Conservation (phyloP, 1,140 invertebrate species). For the Pogonognathellus flavescens region DNA sequence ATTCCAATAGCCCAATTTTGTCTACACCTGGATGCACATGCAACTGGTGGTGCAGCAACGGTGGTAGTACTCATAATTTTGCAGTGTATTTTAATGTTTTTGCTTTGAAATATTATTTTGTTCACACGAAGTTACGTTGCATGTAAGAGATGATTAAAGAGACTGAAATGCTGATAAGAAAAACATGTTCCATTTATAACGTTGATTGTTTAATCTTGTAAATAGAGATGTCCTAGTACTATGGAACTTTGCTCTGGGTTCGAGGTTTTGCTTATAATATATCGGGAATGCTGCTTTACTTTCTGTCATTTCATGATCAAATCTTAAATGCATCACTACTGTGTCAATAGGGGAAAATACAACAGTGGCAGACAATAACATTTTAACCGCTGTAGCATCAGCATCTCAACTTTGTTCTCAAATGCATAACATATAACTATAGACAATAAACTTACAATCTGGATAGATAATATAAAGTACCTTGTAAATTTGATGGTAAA, state of each 20-base stretch:
- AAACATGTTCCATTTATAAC: neutral
- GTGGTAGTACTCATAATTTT: neutral
- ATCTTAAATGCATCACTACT: too few species aligned
- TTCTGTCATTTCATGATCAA: neutral
- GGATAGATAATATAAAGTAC: too few species aligned
- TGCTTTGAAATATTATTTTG: neutral
- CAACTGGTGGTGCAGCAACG: neutral
- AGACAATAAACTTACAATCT: too few species aligned
- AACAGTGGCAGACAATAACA: too few species aligned
- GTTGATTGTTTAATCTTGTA: slow-evolving; percentile 2
- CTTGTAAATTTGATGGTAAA: too few species aligned
- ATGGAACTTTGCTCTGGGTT: slow-evolving; percentile 18
- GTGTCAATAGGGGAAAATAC: too few species aligned
- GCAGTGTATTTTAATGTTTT: neutral
- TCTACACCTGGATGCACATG: neutral
- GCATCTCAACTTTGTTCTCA: too few species aligned
- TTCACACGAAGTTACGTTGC: neutral
- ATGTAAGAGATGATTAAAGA: neutral
- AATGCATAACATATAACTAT: too few species aligned
- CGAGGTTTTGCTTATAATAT: slow-evolving; percentile 12
- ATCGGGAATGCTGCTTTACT: neutral
- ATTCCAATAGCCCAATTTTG: slow-evolving; percentile 18
- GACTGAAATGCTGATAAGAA: neutral
- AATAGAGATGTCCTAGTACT: slow-evolving; percentile 27
- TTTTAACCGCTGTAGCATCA: too few species aligned